phyloP scores from a whole-genome alignment of 2,797 vertebrate species.

The Eulemur coronatus region DNA sequence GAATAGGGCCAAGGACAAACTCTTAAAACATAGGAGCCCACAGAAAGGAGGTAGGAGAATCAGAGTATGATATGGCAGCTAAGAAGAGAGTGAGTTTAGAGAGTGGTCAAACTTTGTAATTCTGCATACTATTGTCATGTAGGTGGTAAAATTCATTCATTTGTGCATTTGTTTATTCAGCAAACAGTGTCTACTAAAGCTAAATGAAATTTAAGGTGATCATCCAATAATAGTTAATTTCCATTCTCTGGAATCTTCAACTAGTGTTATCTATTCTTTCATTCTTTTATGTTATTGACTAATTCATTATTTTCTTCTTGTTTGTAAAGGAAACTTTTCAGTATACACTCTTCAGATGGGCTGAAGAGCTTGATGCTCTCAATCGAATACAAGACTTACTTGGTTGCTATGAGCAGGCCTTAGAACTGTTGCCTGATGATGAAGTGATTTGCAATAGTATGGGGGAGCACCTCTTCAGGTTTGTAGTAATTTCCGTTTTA shows the following conservation, averaged over 20 bases:
- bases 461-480: slow-evolving; percentile 99
- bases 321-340: slow-evolving; percentile 93
- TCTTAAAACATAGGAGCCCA: neutral
- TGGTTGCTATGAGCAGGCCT: slow-evolving; percentile 95
- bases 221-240: neutral
- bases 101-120: neutral
- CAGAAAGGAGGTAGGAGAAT: neutral
- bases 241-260: neutral
- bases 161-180: neutral
- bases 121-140: neutral
- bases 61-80: neutral
- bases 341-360: slow-evolving; percentile 96
- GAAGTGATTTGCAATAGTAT: slow-evolving; percentile 98
- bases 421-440: slow-evolving; percentile 94
- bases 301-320: slow-evolving; percentile 39
- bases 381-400: slow-evolving; percentile 95
- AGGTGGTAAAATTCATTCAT: neutral
- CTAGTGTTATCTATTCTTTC: neutral
- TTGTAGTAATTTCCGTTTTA: slow-evolving; percentile 47
- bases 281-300: neutral
- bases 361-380: slow-evolving; percentile 94
- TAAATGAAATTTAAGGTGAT: neutral
- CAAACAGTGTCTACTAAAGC: neutral
- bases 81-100: neutral
- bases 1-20: neutral